phyloP scores from a whole-genome alignment of 2,888 invertebrate genomes.

The Lottia scabra region DNA sequence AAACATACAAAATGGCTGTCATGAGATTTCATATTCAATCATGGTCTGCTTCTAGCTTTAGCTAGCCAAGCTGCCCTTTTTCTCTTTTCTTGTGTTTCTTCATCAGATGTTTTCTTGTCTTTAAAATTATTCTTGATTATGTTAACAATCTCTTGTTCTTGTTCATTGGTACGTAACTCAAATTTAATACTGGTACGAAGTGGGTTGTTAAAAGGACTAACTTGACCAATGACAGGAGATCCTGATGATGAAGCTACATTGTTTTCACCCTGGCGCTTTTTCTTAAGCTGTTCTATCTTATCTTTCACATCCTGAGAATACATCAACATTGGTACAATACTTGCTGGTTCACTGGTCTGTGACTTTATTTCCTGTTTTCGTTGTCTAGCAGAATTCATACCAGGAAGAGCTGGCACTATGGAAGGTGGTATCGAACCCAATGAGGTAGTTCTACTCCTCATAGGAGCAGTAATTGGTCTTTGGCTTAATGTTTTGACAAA shows the following conservation, averaged over 20 bases:
- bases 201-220: constrained; percentile 61
- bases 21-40: no score
- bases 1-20: no score
- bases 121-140: constrained; percentile 45
- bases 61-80: constrained; percentile 56
- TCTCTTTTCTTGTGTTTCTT: constrained; percentile 48
- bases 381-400: background rate
- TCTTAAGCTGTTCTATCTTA: constrained; percentile 38
- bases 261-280: constrained; percentile 38
- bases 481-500: background rate
- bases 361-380: background rate
- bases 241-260: constrained; percentile 37
- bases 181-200: constrained; percentile 61
- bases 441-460: constrained; percentile 9
- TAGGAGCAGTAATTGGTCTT: constrained; percentile 26
- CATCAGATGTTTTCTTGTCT: constrained; percentile 40
- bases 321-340: constrained; percentile 64
- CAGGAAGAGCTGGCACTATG: background rate
- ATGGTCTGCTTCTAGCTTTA: constrained; percentile 44
- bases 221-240: constrained; percentile 48
- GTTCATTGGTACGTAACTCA: constrained; percentile 61
- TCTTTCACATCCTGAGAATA: constrained; percentile 58
- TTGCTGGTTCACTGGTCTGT: constrained; percentile 28
- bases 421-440: background rate
- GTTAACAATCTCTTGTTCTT: constrained; percentile 53